Base-by-base conservation (phyloP, 1,140 invertebrate genomes). In the Coboldia fuscipes region DNA sequence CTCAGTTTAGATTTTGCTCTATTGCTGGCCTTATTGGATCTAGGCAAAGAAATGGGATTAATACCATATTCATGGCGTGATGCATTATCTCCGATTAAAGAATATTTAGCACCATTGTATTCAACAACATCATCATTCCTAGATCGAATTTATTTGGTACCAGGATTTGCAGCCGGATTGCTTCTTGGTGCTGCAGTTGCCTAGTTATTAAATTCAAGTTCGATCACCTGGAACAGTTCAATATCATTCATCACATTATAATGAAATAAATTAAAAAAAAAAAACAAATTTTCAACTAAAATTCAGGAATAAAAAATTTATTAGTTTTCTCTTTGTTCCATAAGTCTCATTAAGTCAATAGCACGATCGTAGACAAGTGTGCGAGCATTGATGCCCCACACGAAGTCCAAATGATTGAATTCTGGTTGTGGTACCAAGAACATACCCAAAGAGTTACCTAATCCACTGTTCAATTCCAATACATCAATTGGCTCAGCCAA, bases 401-500 rank as follows among this genome's bases (percentile, higher is more conserved):
- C 43, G 38, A 64, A 69, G 41, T 70, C 66, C n/a, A 69, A 35
- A 40, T 70, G 66, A 43, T 64, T 66, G 35, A 67, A 69, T 16
- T 47, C 38, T 12, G 45, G 21, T 39, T 52, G 43, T 0, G 52
- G 41, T 2, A 68, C 51, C 31, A 53, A 42, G 39, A 58, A 56
- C 16, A 54, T 50, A 13, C 51, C 52, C 0, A 62, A 42, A 3
- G 53, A 42, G 42, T 65, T 63, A 0, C 47, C 47, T 10, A 72
- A 40, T 13, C 46, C 39, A 0, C 40, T 42, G 34, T 48, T 46
- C 10, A 70, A 39, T 7, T 39, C 40, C 7, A 50, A 45, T 0
- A 65, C 56, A 43, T 64, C 67, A 23, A 48, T 46, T 2, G 65
- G 55, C 29, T 57, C 47, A 3, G 66, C 57, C 4, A 72, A 42